Base-by-base conservation (phyloP, 2,113 vertebrate species). In the Lagopus muta region DNA sequence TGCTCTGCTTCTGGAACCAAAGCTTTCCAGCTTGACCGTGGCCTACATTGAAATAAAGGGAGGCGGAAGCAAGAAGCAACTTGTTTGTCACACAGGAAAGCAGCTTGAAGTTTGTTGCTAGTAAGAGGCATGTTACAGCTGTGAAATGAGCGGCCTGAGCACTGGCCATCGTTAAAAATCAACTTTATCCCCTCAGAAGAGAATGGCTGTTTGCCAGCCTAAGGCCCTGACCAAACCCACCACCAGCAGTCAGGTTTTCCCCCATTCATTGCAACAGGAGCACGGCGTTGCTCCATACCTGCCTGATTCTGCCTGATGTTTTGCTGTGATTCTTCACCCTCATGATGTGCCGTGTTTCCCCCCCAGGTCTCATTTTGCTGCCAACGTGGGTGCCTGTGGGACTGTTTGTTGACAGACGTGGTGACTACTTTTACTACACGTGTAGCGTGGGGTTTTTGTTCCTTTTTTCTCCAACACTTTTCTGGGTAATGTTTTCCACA, bases 401-500 rank as follows among this genome's bases (percentile, higher is more conserved):
- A 48, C 77, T 80, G 78, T 86, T 89, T 89, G 69, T 75, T 4
- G 6, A 58, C 3, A 11, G 82, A 83, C 3, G 13, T 19, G 76
- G 42, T 76, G 78, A 61, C 47, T 76, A 65, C 88, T 96, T 86
- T 87, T 73, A 91, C 95, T 88, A 1, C 93, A 91, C 36, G 67
- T 95, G 94, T 92, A 80, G 32, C 0, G 2, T 6, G 5, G 28
- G 85, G 67, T 65, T 69, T 78, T 91, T 91, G 70, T 88, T 94
- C 80, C 69, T 67, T 81, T 78, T 81, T 78, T 90, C 91, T 92
- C 76, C 57, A 65, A 4, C 85, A 74, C 85, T 81, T 40, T 92
- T 94, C 93, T 94, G 85, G 65, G 93, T 92, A 88, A 95, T 72
- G n/a, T 83, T 95, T 97, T 93, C 91, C 40, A 1, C n/a, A 27